Base-by-base conservation (phyloP, 2,797 vertebrate genomes). In the Sphenopsis melanotis region DNA sequence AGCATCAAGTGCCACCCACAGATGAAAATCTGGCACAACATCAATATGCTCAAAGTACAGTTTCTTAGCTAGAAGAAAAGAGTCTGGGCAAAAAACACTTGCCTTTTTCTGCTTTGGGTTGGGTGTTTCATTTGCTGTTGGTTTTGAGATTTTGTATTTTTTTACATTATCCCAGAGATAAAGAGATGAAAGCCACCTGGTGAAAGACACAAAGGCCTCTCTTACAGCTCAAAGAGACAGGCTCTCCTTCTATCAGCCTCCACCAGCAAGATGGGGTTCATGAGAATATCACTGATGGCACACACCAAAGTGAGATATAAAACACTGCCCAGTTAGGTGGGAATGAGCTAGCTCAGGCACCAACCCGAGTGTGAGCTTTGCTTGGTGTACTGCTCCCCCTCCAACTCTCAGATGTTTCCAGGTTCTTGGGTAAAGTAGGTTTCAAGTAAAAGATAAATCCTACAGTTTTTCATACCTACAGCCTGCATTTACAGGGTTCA, bases 321-420 rank as follows among this genome's bases (percentile, higher is more conserved):
- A 76, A 15, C 56, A 16, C 20, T 1, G 1, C 10, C 22, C 26
- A 19, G n/a, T n/a, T 8, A 56, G 11, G 36, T 1, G 2, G 15
- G 30, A 76, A 34, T 2, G 10, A 71, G 27, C 18, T 14, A 3
- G 16, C 37, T n/a, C 39, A 59, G n/a, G 16, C 36, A 85, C 30
- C 32, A 50, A 27, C 37, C 24, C 11, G 21, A 71, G 22, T 0
- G 7, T 23, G n/a, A 72, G 19, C 36, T 42, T 15, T 21, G 8
- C 22, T 42, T 32, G 32, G 22, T 41, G 3, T 9, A 10, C 22
- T 49, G 36, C 0, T 57, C 17, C 60, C 6, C 21, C 16, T 47
- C 50, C 55, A 49, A 41, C 30, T 32, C 29, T 11, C 32, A 46
- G 24, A 42, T 36, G 9, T n/a, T 77, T 76, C 27, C 41, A 83